Conservation (phyloP, 2,113 vertebrate genomes). For the Paracanthobrama guichenoti region DNA sequence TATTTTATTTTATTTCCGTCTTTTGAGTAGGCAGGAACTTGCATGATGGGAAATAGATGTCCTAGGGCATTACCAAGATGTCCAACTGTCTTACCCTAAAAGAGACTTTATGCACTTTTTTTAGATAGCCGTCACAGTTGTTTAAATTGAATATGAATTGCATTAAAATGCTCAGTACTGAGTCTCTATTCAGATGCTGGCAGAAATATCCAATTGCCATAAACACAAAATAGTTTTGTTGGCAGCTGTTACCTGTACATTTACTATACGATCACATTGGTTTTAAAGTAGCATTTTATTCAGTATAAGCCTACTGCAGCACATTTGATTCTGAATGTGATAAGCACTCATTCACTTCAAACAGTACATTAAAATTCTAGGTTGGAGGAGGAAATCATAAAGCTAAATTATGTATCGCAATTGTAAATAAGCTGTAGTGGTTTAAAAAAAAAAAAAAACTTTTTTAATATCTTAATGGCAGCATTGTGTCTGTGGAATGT, state of each 20-base stretch:
- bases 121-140: not conserved
- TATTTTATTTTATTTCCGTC: not conserved
- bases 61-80: not conserved
- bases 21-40: not conserved
- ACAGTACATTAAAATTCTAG: not conserved
- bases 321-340: constrained; percentile 8
- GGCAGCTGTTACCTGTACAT: not conserved
- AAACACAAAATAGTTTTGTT: not conserved
- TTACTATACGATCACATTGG: not conserved
- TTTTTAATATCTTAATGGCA: not conserved
- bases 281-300: not conserved
- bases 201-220: not conserved
- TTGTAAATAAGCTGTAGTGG: not conserved
- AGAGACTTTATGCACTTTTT: not conserved
- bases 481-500: constrained; percentile 9
- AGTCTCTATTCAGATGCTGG: not conserved
- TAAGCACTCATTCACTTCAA: not conserved
- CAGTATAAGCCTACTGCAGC: not conserved
- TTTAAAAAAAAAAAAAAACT: not conserved
- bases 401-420: not conserved
- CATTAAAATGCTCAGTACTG: not conserved
- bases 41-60: not conserved
- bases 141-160: not conserved
- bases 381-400: not conserved
- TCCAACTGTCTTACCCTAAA: not conserved